Base-by-base conservation (phyloP, 2,888 invertebrate genomes). In the Rhamphomyia laevipes region DNA sequence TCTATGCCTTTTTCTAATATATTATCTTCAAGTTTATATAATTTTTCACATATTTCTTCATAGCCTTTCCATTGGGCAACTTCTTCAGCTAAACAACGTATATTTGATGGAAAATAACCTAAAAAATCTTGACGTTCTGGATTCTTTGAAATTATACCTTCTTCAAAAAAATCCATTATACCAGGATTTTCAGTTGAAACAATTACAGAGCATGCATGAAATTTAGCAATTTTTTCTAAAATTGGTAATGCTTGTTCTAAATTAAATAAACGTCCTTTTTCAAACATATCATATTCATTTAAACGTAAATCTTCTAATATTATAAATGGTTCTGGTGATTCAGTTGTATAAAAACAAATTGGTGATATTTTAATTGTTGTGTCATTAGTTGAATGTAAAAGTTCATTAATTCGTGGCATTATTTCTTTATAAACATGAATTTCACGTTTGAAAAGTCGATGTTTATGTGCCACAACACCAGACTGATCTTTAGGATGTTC, bases 291-390 rank as follows among this genome's bases (percentile, higher is more conserved):
- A 57, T 70, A 80, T n/a, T 76, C 77, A 37, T 65, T 60, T 2
- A 68, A 61, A 15, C 71, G 66, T 55, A 80, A 65, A 59, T 80
- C 80, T 57, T 80, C 77, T 37, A 80, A 61, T 2, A 79, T 60
- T 2, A 72, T 54, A 49, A 72, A 63, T 0, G 67, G 66, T 42
- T 67, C 62, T 2, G 71, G 70, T 17, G 62, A 60, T 53, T 65
- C 65, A 18, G 67, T 67, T 13, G 68, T 65, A 27, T 66, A 66
- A 42, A 64, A 67, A 43, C 70, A 70, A 11, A 59, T 61, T 7
- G 70, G 70, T 1, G 68, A 64, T 27, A 70, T 62, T 54, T 68
- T 63, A 18, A 12, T 18, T 0, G 62, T 60, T 12, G 55, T 58
- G 48, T 70, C 68, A 4, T 64, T 64, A 46, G 68, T 62, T 1